Evolutionary conservation across 1,140 invertebrate genomes (phyloP).

Genomic region (Drosophila fuyamai): DNA sequence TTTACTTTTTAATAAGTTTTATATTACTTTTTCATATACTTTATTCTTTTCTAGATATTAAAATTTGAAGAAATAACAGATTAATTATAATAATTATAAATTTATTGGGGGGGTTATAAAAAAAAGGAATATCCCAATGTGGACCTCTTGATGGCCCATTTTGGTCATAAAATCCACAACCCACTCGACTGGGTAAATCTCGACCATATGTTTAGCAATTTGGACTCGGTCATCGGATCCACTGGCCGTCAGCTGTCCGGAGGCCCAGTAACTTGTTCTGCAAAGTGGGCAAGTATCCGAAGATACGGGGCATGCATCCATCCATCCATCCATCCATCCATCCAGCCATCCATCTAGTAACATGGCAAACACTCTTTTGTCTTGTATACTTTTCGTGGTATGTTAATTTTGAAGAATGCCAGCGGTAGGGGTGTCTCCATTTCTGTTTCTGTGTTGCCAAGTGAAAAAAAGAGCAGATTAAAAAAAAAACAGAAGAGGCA

Average conservation of each 20-base stretch:
- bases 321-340: neutral
- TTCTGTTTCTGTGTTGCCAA: conserved; percentile 44
- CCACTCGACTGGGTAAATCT: conserved; percentile 25
- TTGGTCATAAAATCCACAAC: neutral
- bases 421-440: conserved; percentile 23
- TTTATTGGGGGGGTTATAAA: neutral
- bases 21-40: no score
- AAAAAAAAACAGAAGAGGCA: conserved; percentile 35
- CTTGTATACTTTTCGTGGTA: conserved; percentile 54
- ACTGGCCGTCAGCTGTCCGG: conserved; percentile 26
- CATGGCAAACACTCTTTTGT: conserved; percentile 50
- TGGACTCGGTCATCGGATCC: conserved; percentile 33
- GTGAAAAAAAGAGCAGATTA: conserved; percentile 30
- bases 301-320: conserved; percentile 27
- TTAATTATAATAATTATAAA: no score
- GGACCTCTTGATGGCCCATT: neutral
- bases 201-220: conserved; percentile 18
- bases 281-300: neutral
- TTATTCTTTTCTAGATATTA: no score
- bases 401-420: conserved; percentile 71
- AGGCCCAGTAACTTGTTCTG: conserved; percentile 25
- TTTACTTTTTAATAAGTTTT: no score
- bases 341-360: conserved; percentile 20
- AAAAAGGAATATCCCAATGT: neutral
- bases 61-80: no score